Evolutionary conservation across 2,797 vertebrate species (phyloP), one percentile per base, ranked within the genome.

Genomic region (Premnoplex brunnescens): DNA sequence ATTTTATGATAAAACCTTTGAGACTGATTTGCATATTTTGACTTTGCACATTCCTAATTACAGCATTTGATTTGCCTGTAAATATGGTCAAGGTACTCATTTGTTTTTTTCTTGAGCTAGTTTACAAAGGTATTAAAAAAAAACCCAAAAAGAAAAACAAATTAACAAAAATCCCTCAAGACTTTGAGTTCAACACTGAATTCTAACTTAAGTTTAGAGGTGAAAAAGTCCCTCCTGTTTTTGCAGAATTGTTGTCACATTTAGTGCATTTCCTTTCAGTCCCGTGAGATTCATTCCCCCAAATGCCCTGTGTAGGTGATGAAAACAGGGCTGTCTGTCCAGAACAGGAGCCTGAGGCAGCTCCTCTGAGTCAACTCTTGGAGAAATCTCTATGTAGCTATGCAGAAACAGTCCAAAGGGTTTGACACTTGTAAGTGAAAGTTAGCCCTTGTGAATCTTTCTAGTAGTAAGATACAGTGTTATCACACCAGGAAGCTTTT

Each of bases 311-410:
- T 36, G 52, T 20, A 28, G 78, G 6, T 11, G 7, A 2, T 54
- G 58, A 10, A 78, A 77, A 43, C 0, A 0, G 18, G 43, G 20
- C 66, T 93, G 62, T 14, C 54, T 0, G 0, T 48, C 48, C 32
- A 10, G 30, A 62, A 1, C 56, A 15, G 56, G 24, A 89, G 68
- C 56, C 36, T 77, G 60, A 41, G 28, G 48, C 19, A 59, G 34
- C 72, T 79, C 28, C 52, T 83, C 30, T 36, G 46, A 39, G 24
- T 64, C 82, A 27, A 4, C 30, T 12, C 62, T 18, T 48, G 30
- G 36, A 72, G 56, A 77, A 75, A 23, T 26, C 14, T 44, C 46
- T 23, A 18, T 84, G 13, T 54, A 74, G 54, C 66, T 73, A 3
- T 58, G 24, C 43, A 88, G 69, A 74, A 90, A 43, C 41, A 60